Conservation (phyloP, 2,797 vertebrate genomes). For the Gymnocypris eckloni region DNA sequence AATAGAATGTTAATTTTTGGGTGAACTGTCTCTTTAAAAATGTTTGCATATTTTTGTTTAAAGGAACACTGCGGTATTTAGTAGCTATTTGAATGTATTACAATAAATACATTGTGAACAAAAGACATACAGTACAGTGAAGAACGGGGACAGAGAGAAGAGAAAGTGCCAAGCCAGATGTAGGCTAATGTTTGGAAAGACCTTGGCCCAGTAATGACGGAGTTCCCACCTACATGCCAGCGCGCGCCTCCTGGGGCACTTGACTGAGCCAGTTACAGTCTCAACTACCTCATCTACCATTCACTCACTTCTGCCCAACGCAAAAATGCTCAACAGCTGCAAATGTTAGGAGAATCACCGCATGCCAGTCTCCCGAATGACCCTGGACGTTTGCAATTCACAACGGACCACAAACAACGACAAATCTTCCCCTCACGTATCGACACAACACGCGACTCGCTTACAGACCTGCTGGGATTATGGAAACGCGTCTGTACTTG, state of each 20-base stretch:
- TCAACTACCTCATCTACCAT: conserved; percentile 38
- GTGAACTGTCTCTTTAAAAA: conserved; percentile 11
- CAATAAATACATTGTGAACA: background rate
- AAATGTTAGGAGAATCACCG: background rate
- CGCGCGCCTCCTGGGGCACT: conserved; percentile 62
- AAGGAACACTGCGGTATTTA: background rate
- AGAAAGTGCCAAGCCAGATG: conserved; percentile 42
- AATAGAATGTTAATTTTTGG: background rate
- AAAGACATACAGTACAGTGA: background rate
- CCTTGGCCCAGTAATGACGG: conserved; percentile 75
- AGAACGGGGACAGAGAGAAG: conserved; percentile 18
- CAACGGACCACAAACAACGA: background rate
- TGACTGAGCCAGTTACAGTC: conserved; percentile 55
- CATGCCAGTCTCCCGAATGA: background rate
- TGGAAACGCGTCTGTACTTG: background rate
- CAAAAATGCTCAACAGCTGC: conserved; percentile 10
- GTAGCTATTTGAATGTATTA: background rate
- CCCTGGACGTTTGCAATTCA: conserved; percentile 8
- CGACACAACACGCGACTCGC: background rate
- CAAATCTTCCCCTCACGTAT: background rate
- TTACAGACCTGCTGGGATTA: conserved; percentile 19
- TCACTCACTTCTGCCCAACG: conserved; percentile 4
- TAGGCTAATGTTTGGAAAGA: conserved; percentile 69
- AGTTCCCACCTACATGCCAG: conserved; percentile 68
- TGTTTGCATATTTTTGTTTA: conserved; percentile 2